Evolutionary conservation across 2,888 invertebrate species (phyloP), one percentile per base, ranked within the genome.

Genomic region (Papilio elwesi): DNA sequence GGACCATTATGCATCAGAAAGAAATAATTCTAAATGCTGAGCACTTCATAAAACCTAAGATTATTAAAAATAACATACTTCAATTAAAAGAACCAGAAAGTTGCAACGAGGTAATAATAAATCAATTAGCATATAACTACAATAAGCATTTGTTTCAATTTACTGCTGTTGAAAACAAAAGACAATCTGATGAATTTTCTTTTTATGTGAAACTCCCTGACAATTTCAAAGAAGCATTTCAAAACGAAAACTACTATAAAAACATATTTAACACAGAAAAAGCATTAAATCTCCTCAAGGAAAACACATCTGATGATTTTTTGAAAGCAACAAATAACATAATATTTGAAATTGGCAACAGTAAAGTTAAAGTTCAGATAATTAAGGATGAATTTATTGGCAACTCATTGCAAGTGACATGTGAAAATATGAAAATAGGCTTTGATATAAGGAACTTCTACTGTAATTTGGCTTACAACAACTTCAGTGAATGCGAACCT

Each of bases 371-470:
- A 59, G 43, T 90, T 43, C 79, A 83, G 68, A 81, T 91, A 65
- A 62, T 83, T 38, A 83, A 85, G 73, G 88, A 91, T 81, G 86
- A 86, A 8, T 87, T 88, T 67, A 81, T 85, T 0, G 76, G 75
- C 15, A 84, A 85, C 0, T 43, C 83, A 9, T 68, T 93, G 12
- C 89, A 82, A 75, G 71, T 93, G 0, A 78, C 83, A 0, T 79
- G 89, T 75, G 52, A 64, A 5, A 85, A 90, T 81, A 57, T 84
- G 8, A 77, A 79, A 57, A 75, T 85, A 52, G 85, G 85, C 43
- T 78, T 82, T 9, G 79, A 85, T 77, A 78, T 92, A 1, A 83
- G 89, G 47, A 88, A 88, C 74, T 90, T 89, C 71, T 85, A 90
- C 49, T 83, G 88, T 0, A 81, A 82, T 69, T 74, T 91, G 48